A percentile compares a stretch with the other conserved stretches of the same genome.
Conservation (phyloP, 2,797 vertebrate species). For the Clarias laeviceps region DNA sequence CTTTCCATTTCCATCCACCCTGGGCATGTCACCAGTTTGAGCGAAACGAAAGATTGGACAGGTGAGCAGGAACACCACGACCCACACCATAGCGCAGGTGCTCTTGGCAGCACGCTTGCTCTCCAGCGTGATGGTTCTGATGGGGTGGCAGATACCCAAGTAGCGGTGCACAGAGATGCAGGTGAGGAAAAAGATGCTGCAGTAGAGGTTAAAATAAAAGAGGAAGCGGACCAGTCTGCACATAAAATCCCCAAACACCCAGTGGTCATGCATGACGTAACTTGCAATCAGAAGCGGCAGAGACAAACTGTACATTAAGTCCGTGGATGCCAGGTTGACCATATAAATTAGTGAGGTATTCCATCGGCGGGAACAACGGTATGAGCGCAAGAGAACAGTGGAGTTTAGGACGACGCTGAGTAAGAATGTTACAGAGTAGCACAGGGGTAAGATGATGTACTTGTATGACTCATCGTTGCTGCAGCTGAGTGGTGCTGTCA, state of each 20-base stretch:
- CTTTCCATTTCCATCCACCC: conserved; percentile 38
- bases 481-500: conserved; percentile 62
- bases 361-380: conserved; percentile 72
- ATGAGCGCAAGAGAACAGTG: conserved; percentile 77
- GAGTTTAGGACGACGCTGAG: conserved; percentile 81
- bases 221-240: conserved; percentile 83
- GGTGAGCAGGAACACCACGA: conserved; percentile 78
- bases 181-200: conserved; percentile 84
- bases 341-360: conserved; percentile 84
- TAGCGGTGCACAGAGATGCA: conserved; percentile 82
- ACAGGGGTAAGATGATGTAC: conserved; percentile 81
- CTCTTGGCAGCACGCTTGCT: conserved; percentile 75
- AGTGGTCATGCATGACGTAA: conserved; percentile 80
- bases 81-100: conserved; percentile 77
- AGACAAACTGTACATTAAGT: conserved; percentile 84
- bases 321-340: conserved; percentile 83
- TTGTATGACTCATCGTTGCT: conserved; percentile 83
- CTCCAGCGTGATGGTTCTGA: conserved; percentile 80
- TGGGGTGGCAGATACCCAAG: conserved; percentile 82
- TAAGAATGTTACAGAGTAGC: conserved; percentile 82
- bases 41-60: conserved; percentile 82
- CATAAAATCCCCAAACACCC: conserved; percentile 85
- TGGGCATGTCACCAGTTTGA: conserved; percentile 63
- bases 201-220: conserved; percentile 86
- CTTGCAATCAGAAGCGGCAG: conserved; percentile 82